Percentiles rank a stretch among this genome's conserved stretches.
These are phyloP conservation scores for Steromphala cineraria DNA, from an alignment of 2,888 invertebrate species.

Conservation along the genomic window DNA sequence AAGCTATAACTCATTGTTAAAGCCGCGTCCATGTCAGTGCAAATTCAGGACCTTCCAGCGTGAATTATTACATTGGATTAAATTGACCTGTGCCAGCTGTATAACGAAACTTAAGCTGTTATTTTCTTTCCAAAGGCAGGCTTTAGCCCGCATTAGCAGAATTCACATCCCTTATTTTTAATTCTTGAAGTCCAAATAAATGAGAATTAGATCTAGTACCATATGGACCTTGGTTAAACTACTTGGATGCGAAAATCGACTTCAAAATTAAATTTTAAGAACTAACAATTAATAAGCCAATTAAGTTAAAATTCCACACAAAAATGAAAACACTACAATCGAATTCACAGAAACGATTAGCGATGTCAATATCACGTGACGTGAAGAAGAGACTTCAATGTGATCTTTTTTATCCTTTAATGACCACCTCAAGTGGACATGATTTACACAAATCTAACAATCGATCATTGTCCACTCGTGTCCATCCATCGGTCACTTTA, in stretches of 20 bases:
- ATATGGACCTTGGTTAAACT: neutral
- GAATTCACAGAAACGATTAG: too few relatives aligned
- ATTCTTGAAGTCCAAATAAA: neutral
- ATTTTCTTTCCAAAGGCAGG: neutral
- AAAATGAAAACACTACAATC: too few relatives aligned
- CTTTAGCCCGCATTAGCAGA: neutral
- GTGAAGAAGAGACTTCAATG: too few relatives aligned
- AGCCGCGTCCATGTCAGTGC: neutral
- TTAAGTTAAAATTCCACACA: too few relatives aligned
- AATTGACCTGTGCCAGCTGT: neutral
- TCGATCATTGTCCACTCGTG: neutral
- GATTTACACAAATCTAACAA: neutral
- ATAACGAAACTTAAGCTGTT: neutral
- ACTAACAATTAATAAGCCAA: too few relatives aligned
- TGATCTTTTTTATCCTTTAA: neutral
- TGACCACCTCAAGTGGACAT: neutral
- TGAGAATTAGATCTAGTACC: neutral
- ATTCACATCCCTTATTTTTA: neutral
- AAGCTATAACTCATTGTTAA: slow-evolving; percentile 4
- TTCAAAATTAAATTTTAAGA: too few relatives aligned
- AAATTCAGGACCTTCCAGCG: neutral
- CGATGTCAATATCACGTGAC: too few relatives aligned
- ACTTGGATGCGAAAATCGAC: too few relatives aligned
- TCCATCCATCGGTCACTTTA: neutral
- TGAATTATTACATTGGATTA: neutral